Conservation (phyloP, 2,113 vertebrate species). For the Hepsetus odoe region DNA sequence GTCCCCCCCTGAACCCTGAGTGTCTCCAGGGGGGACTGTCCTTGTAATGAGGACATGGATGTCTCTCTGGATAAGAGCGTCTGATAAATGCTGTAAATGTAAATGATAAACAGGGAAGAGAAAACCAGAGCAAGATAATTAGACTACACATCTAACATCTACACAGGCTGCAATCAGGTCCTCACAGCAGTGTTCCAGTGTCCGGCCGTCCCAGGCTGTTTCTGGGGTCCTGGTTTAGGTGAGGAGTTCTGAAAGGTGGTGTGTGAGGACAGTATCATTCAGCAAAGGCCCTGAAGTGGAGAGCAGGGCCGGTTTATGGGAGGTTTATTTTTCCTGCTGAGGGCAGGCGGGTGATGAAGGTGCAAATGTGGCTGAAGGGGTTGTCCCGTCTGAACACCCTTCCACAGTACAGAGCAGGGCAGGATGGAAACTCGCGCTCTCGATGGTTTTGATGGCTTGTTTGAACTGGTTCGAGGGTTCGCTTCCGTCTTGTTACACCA, state of each 20-base stretch:
- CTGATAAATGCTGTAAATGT: too few species aligned
- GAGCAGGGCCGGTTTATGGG: too few species aligned
- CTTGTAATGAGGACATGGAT: too few species aligned
- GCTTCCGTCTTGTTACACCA: constrained; percentile 50
- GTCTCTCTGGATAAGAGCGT: too few species aligned
- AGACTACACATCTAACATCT: too few species aligned
- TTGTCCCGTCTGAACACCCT: constrained; percentile 44
- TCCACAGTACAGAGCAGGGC: constrained; percentile 27
- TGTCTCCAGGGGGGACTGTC: too few species aligned
- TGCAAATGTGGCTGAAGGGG: constrained; percentile 32
- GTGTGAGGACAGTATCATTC: not conserved
- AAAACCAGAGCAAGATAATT: too few species aligned
- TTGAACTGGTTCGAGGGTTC: constrained; percentile 40
- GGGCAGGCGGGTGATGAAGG: constrained; percentile 19
- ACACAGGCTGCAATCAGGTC: too few species aligned
- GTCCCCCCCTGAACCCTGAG: too few species aligned
- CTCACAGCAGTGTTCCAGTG: not conserved
- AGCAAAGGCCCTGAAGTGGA: constrained; percentile 25
- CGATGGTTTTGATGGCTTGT: constrained; percentile 33
- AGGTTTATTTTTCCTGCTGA: constrained; percentile 36
- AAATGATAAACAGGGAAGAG: too few species aligned
- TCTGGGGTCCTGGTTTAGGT: too few species aligned
- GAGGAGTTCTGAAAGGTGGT: not conserved
- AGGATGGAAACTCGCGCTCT: constrained; percentile 31
- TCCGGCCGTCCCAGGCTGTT: too few species aligned